Evolutionary conservation across 2,797 vertebrate species (phyloP).

Genomic region (Peromyscus melanophrys): DNA sequence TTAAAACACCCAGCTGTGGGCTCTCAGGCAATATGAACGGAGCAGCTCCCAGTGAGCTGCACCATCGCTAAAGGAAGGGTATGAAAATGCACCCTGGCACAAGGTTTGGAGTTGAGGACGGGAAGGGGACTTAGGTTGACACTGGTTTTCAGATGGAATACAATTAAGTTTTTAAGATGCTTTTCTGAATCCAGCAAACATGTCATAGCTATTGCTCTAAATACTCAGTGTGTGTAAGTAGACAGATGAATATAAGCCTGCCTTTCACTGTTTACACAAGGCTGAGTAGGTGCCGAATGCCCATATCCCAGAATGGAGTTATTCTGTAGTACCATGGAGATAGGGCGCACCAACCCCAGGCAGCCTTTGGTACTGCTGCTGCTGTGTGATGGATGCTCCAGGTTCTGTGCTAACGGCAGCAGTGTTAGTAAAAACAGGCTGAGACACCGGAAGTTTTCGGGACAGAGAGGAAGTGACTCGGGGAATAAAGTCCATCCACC

Average conservation of each 20-base stretch:
- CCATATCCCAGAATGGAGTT: not conserved
- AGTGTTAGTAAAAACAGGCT: not conserved
- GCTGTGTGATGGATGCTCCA: not conserved
- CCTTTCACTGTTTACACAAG: not conserved
- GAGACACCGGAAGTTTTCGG: not conserved
- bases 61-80: not conserved
- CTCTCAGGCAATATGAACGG: not conserved
- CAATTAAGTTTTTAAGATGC: not conserved
- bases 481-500: not conserved
- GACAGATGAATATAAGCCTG: not conserved
- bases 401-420: not conserved
- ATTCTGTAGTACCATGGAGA: not conserved
- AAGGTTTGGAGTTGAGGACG: not conserved
- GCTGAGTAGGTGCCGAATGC: not conserved
- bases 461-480: not conserved
- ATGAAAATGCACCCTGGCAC: not conserved
- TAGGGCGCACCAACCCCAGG: too few species aligned
- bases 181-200: constrained; percentile 28
- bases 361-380: not conserved
- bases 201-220: not conserved
- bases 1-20: not conserved
- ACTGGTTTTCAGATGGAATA: not conserved
- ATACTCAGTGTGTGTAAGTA: not conserved
- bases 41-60: not conserved
- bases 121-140: not conserved